phyloP scores from a whole-genome alignment of 2,113 vertebrate species.

The Penelope pileata region DNA sequence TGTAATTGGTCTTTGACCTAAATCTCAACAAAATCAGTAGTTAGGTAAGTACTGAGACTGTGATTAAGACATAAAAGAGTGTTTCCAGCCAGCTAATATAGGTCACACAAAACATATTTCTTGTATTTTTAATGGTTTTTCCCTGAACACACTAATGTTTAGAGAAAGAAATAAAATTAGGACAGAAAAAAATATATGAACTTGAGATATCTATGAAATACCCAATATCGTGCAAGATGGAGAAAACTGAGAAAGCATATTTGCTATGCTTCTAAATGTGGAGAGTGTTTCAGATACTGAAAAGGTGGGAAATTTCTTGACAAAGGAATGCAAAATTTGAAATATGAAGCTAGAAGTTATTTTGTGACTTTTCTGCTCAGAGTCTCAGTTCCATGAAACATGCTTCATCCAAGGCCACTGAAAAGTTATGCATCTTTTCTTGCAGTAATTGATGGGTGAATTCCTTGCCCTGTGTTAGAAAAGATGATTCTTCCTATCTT shows the following conservation, averaged over 20 bases:
- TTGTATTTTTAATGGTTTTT: slow-evolving; percentile 15
- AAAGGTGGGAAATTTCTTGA: neutral
- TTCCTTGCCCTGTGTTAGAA: neutral
- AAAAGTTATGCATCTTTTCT: neutral
- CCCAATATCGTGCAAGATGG: neutral
- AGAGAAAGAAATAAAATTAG: neutral
- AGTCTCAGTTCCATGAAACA: neutral
- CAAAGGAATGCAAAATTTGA: neutral
- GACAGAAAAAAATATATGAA: neutral
- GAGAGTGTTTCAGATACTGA: neutral
- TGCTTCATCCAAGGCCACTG: neutral
- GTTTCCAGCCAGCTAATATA: neutral
- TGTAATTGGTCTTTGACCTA: slow-evolving; percentile 72
- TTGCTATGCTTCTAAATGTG: fast-evolving
- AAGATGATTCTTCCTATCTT: neutral
- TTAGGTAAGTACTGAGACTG: slow-evolving; percentile 44
- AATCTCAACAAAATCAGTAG: slow-evolving; percentile 59
- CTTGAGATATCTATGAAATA: neutral
- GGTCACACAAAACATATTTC: neutral
- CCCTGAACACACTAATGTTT: neutral
- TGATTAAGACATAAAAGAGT: slow-evolving; percentile 16
- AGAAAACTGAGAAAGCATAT: neutral
- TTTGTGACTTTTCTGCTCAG: neutral
- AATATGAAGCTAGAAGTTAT: neutral
- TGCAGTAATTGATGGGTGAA: neutral